Percentiles rank a stretch among this genome's conserved stretches.
phyloP scores from a whole-genome alignment of 1,140 invertebrate genomes.

The Wiebesia pumilae region DNA sequence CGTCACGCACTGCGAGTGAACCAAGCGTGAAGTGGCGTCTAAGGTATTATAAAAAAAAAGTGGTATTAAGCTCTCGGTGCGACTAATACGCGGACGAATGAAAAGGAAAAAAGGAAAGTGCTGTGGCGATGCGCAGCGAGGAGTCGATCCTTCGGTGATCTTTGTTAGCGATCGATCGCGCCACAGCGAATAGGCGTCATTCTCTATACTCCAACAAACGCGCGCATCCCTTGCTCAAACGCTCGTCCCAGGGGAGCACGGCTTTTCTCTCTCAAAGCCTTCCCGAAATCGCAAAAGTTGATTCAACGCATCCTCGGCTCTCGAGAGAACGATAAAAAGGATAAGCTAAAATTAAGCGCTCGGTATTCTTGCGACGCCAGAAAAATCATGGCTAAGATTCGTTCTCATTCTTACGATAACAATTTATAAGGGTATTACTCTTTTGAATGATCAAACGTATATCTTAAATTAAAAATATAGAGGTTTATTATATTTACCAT shows the following conservation, averaged over 20 bases:
- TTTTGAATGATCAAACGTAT: neutral
- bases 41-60: neutral
- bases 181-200: neutral
- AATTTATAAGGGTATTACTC: neutral
- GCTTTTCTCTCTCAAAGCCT: neutral
- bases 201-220: neutral
- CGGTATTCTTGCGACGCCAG: neutral
- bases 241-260: neutral
- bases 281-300: constrained; percentile 8
- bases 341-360: constrained; percentile 6
- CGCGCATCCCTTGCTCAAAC: neutral
- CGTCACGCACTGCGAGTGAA: neutral
- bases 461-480: neutral
- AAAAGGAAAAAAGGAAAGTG: neutral
- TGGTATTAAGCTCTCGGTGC: neutral
- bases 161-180: neutral
- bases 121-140: neutral
- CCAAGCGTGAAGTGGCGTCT: neutral
- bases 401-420: neutral
- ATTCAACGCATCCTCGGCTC: neutral
- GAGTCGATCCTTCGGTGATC: neutral
- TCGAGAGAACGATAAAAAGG: constrained; percentile 10
- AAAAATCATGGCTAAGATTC: neutral
- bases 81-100: neutral
- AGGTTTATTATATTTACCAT: no score